Conservation (phyloP, 1,140 invertebrate species). For the Lucilia sericata region DNA sequence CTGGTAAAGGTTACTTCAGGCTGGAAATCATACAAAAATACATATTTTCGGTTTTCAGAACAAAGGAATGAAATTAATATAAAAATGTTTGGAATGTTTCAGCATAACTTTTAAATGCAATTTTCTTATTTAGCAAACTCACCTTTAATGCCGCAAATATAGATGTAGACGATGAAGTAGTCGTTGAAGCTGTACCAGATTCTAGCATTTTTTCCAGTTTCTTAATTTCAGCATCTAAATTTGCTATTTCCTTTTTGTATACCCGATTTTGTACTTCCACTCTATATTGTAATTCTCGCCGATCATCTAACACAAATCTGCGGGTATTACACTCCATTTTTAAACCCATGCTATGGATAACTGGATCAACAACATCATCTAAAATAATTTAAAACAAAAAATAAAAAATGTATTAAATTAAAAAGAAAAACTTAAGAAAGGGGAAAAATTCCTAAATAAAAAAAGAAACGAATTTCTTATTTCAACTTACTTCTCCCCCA, state of each 20-base stretch:
- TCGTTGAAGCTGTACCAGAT: constrained; percentile 69
- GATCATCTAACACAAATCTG: constrained; percentile 78
- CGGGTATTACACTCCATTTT: constrained; percentile 90
- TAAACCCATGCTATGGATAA: constrained; percentile 88
- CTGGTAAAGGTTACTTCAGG: constrained; percentile 66
- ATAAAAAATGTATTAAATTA: no score
- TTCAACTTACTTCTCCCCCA: constrained; percentile 70
- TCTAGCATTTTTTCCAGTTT: constrained; percentile 79
- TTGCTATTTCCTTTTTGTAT: constrained; percentile 84
- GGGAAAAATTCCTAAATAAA: neutral
- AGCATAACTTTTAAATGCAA: no score
- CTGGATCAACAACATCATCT: constrained; percentile 79
- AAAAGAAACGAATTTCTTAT: no score
- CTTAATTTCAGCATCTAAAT: constrained; percentile 83
- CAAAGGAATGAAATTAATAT: no score
- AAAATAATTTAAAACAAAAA: no score
- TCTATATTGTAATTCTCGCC: constrained; percentile 83
- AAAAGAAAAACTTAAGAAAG: neutral
- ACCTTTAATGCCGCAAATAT: constrained; percentile 69
- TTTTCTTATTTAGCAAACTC: no score
- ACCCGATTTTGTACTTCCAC: constrained; percentile 93
- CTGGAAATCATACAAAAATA: constrained; percentile 55
- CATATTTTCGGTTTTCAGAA: neutral
- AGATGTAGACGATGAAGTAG: constrained; percentile 71
- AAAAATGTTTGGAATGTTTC: no score